These are phyloP conservation scores for Paratrypauchen microcephalus DNA, from an alignment of 2,797 vertebrate genomes.

Conservation along the genomic window DNA sequence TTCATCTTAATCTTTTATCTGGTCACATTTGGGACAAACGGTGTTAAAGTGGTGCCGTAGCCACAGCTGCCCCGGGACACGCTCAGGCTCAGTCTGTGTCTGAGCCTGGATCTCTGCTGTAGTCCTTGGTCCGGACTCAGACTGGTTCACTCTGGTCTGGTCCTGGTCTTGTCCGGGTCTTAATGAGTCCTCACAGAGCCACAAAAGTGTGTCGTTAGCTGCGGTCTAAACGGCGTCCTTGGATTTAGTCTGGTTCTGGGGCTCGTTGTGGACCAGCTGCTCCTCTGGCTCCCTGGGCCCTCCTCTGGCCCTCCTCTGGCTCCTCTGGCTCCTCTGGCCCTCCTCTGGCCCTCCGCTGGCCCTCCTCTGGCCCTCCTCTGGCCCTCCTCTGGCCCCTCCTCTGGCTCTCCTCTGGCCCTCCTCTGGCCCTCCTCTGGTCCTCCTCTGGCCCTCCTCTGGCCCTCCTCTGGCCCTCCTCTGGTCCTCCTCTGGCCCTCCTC, in stretches of 20 bases:
- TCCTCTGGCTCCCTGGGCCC: background rate
- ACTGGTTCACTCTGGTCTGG: no score
- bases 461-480: no score
- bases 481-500: background rate
- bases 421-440: no score
- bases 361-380: background rate
- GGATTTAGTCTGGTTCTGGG: background rate
- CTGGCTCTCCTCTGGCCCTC: background rate
- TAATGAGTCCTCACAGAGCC: background rate
- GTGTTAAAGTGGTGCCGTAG: no score
- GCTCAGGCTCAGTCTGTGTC: no score
- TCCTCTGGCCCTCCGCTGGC: no score
- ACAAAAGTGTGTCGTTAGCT: background rate
- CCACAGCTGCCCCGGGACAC: no score
- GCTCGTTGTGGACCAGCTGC: conserved; percentile 5
- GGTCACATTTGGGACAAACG: no score
- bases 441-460: background rate
- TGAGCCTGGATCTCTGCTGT: no score
- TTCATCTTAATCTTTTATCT: no score
- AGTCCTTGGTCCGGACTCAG: no score
- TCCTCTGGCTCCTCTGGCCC: background rate
- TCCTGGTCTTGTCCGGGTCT: background rate
- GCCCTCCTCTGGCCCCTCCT: no score
- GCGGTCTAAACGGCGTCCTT: background rate
- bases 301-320: background rate